phyloP scores from a whole-genome alignment of 2,888 invertebrate species.

The Idaea biselata region DNA sequence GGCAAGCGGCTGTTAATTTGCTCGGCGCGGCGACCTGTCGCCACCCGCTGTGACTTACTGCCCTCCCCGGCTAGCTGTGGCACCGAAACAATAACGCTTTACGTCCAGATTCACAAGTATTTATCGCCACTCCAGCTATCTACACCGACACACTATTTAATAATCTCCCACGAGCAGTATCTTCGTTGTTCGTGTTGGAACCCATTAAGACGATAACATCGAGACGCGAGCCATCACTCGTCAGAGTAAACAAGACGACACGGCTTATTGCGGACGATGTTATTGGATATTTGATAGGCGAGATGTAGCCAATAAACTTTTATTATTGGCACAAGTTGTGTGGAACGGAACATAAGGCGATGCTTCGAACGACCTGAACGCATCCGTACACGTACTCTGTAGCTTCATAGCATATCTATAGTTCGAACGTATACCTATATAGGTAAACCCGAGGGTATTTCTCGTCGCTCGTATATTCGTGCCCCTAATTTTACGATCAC shows the following conservation, averaged over 20 bases:
- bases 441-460: slow-evolving; percentile 14
- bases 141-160: slow-evolving; percentile 39
- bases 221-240: slow-evolving; percentile 42
- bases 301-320: slow-evolving; percentile 67
- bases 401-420: slow-evolving; percentile 17
- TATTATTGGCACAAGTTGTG: slow-evolving; percentile 63
- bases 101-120: slow-evolving; percentile 51
- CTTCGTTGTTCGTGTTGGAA: slow-evolving; percentile 39
- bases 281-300: slow-evolving; percentile 69
- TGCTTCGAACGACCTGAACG: slow-evolving; percentile 26
- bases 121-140: slow-evolving; percentile 41
- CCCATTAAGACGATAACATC: slow-evolving; percentile 50
- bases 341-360: slow-evolving; percentile 47
- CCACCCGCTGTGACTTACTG: slow-evolving; percentile 75
- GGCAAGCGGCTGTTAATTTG: slow-evolving; percentile 77
- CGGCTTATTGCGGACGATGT: slow-evolving; percentile 55
- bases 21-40: slow-evolving; percentile 69
- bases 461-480: slow-evolving; percentile 37
- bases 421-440: slow-evolving; percentile 16
- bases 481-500: slow-evolving; percentile 72
- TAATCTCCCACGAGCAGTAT: slow-evolving; percentile 35
- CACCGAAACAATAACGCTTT: slow-evolving; percentile 44
- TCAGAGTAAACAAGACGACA: slow-evolving; percentile 53
- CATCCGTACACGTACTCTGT: slow-evolving; percentile 22
- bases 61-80: slow-evolving; percentile 30